Evolutionary conservation across 2,797 vertebrate genomes (phyloP), one percentile per base, ranked within the genome.

Genomic region (Acanthurus leucopareius): DNA sequence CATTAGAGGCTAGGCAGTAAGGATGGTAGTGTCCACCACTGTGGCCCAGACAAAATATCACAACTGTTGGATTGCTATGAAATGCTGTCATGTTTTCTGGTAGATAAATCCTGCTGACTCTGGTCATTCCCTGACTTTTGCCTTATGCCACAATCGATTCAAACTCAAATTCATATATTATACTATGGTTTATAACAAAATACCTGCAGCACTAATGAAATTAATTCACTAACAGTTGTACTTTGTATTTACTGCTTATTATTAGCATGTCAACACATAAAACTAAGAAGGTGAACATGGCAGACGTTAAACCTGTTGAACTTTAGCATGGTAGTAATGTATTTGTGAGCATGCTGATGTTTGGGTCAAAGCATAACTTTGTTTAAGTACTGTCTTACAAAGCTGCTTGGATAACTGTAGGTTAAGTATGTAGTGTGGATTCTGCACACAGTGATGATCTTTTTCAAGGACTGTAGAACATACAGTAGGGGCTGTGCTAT

Each of bases 1-100:
- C 0, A 2, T n/a, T 15, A 44, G 38, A 2, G 2, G 4, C 3
- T 1, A 32, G 2, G 7, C 42, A 17, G 1, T 22, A 38, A 5
- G 15, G 4, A 40, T 25, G 3, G 6, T 2, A 47, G 22, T 16
- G 7, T 48, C 8, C 28, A 32, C 28, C 28, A 32, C 28, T 4
- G n/a, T 44, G 0, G 38, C 7, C 38, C 40, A 45, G 51, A 25
- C 10, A 28, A 22, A 44, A 44, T 44, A 42, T 44, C 7, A 16
- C 2, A 47, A 6, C 42, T 35, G 25, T 47, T 69, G 40, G 1
- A 32, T 56, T 56, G 16, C 16, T 11, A 63, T 19, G 20, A 67
- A 56, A 56, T 56, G 10, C 10, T 68, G 40, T 51, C 6, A 2
- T 45, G 22, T 14, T 10, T 4, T 7, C 9, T 14, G 53, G 5